phyloP scores from a whole-genome alignment of 2,113 vertebrate genomes.

The Nesogale talazaci region DNA sequence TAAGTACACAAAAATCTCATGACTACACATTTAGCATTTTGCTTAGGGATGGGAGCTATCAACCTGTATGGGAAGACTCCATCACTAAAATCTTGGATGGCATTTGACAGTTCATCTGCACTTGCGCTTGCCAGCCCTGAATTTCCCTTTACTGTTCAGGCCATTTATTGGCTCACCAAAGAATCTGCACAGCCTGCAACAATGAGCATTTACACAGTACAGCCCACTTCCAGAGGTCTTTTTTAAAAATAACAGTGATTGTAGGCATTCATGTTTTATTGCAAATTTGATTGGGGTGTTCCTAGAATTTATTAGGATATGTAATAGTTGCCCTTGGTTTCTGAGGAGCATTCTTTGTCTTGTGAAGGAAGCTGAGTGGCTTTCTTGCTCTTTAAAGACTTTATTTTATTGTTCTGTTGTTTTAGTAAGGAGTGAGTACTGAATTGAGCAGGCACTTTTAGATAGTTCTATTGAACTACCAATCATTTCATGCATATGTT shows the following conservation, averaged over 20 bases:
- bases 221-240: not conserved
- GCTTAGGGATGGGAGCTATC: not conserved
- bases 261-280: not conserved
- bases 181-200: no score
- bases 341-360: not conserved
- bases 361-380: not conserved
- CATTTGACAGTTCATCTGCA: not conserved
- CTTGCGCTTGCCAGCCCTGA: not conserved
- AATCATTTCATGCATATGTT: not conserved
- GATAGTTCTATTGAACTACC: not conserved
- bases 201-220: not conserved
- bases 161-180: not conserved
- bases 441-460: not conserved
- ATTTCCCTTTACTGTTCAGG: rapidly evolving
- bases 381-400: not conserved
- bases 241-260: not conserved
- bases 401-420: not conserved
- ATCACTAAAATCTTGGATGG: not conserved
- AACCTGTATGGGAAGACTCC: not conserved
- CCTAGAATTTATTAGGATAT: not conserved
- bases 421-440: not conserved
- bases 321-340: not conserved
- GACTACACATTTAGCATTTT: not conserved
- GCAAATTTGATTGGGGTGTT: not conserved
- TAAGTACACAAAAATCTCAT: conserved; percentile 81